Conservation (phyloP, 2,113 vertebrate species). For the Ptyas mucosa region DNA sequence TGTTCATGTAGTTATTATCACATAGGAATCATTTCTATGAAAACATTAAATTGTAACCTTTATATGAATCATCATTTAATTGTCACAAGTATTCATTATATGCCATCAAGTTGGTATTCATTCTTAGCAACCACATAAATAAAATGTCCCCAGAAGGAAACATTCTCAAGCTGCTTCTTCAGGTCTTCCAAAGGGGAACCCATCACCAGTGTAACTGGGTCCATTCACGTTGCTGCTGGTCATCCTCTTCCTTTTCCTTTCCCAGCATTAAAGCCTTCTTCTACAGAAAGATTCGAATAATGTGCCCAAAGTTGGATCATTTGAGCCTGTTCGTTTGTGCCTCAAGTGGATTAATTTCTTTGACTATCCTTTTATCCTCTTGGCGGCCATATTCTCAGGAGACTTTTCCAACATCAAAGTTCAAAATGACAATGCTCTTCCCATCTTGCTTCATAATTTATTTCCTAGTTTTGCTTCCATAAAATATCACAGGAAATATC, state of each 20-base stretch:
- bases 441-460: background rate
- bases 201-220: background rate
- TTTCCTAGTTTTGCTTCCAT: background rate
- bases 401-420: background rate
- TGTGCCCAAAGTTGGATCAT: background rate
- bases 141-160: background rate
- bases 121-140: background rate
- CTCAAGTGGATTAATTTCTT: background rate
- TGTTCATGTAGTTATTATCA: constrained; percentile 24
- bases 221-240: background rate
- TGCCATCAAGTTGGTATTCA: background rate
- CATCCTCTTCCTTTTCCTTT: background rate
- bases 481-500: background rate
- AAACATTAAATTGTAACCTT: constrained; percentile 9
- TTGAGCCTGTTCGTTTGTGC: background rate
- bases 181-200: background rate
- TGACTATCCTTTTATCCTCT: background rate
- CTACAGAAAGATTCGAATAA: background rate
- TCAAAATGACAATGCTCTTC: background rate
- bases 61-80: background rate
- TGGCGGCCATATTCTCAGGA: background rate
- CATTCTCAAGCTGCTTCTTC: background rate
- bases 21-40: background rate
- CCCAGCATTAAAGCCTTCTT: background rate
- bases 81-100: background rate